Percentiles rank a stretch among this genome's conserved stretches.
These are phyloP conservation scores for Muraenolepis orangiensis DNA, from an alignment of 2,797 vertebrate species.

Conservation along the genomic window DNA sequence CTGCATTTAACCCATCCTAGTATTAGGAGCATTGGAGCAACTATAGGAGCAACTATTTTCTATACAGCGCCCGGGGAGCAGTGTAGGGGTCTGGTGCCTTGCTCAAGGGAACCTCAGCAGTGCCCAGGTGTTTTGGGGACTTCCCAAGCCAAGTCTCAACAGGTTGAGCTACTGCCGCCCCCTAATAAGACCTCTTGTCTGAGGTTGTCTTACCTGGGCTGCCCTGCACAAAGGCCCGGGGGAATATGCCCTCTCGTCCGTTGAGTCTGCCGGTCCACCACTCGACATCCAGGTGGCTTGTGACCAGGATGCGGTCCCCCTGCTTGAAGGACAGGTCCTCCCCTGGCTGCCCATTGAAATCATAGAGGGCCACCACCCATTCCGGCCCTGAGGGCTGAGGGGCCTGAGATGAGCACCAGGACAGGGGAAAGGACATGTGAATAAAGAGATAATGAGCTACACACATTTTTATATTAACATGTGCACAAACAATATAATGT, in stretches of 20 bases:
- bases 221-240: conserved; percentile 77
- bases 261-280: conserved; percentile 85
- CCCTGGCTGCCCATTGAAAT: conserved; percentile 79
- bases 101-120: too few species aligned
- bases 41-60: too few species aligned
- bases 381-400: conserved; percentile 48
- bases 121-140: too few species aligned
- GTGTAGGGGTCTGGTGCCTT: too few species aligned
- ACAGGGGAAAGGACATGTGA: not conserved
- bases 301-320: conserved; percentile 85
- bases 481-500: not conserved
- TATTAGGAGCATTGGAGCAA: too few species aligned
- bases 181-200: too few species aligned
- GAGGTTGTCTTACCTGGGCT: conserved; percentile 82
- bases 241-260: conserved; percentile 86
- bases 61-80: too few species aligned
- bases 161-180: too few species aligned
- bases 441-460: not conserved
- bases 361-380: conserved; percentile 87
- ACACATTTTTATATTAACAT: not conserved
- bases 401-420: conserved; percentile 21
- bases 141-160: not conserved
- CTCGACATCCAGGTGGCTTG: conserved; percentile 72
- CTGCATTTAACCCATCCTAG: too few species aligned
- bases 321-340: conserved; percentile 83